These are phyloP conservation scores for Linnaemya tessellans DNA, from an alignment of 2,888 invertebrate genomes.

Conservation along the genomic window DNA sequence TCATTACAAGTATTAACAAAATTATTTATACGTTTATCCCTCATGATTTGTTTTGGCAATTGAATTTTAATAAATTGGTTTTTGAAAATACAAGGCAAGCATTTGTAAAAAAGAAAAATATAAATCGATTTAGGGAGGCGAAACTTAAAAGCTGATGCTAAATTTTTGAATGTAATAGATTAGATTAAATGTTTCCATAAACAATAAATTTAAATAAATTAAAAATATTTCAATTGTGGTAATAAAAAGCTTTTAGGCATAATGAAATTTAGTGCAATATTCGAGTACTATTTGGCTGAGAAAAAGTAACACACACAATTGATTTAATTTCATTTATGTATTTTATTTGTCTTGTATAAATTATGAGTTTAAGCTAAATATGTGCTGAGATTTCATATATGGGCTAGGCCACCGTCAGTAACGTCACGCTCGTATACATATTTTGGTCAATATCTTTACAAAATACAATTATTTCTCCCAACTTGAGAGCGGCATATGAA, in stretches of 20 bases:
- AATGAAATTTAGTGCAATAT: not conserved
- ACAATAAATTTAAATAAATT: slow-evolving; percentile 26
- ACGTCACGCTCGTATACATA: too few relatives aligned
- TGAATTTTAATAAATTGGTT: slow-evolving; percentile 50
- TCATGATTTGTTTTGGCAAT: slow-evolving; percentile 50
- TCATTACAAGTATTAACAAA: slow-evolving; percentile 6
- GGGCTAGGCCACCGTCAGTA: too few relatives aligned
- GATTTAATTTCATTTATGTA: too few relatives aligned
- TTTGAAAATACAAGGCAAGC: slow-evolving; percentile 4
- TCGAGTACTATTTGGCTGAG: too few relatives aligned
- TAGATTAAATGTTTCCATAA: slow-evolving; percentile 8
- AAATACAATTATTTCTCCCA: too few relatives aligned
- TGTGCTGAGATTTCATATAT: too few relatives aligned
- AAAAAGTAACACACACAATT: too few relatives aligned
- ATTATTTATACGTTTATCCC: slow-evolving; percentile 31
- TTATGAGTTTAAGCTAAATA: too few relatives aligned
- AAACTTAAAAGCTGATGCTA: not conserved
- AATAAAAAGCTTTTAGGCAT: not conserved
- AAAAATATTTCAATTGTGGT: not conserved
- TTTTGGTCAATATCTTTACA: too few relatives aligned
- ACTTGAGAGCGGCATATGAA: too few relatives aligned
- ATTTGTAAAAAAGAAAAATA: not conserved
- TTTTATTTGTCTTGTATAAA: too few relatives aligned
- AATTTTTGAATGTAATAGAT: slow-evolving; percentile 6
- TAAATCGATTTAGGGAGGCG: not conserved